Base-by-base conservation (phyloP, 1,140 invertebrate genomes). In the Heliconius eleuchia region DNA sequence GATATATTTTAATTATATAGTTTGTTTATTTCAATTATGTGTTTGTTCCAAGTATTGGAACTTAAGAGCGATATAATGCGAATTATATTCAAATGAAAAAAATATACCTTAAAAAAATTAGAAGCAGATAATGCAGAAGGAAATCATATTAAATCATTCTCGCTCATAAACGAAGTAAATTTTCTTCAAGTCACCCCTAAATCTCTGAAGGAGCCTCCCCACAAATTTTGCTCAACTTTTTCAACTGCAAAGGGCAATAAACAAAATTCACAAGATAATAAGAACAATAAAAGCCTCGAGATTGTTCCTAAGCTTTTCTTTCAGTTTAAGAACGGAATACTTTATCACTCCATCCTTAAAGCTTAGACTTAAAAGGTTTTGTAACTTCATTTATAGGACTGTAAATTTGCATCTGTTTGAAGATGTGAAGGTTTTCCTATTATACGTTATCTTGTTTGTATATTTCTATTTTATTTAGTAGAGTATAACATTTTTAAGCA, bases 231-330 rank as follows among this genome's bases (percentile, higher is more conserved):
- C 46, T 76, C 57, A 80, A 83, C 55, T 77, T 80, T 76, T 78
- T 82, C 70, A 52, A 55, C 39, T 77, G 75, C 42, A 66, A 75
- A 76, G 60, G 73, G 71, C 75, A 74, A 77, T 82, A 82, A 79
- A 79, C 77, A 77, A 76, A 80, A 76, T 74, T 76, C 74, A 52
- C 74, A 71, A 74, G 81, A 76, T 77, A 79, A 82, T 76, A 82
- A 79, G 74, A 79, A 79, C 77, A 82, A 82, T 82, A 79, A 75
- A 82, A 79, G 74, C 39, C 30, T 72, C 70, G 78, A 72, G 72
- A 76, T 78, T 79, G 57, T 78, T 78, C 78, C n/a, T 52, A 71
- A 50, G 71, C 74, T 77, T 78, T 73, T 78, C 77, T 81, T 70
- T 37, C 66, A 78, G 52, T 75, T 81, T 72, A 73, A 52, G 39